Conservation (phyloP, 2,113 vertebrate genomes). For the Rhea americana region DNA sequence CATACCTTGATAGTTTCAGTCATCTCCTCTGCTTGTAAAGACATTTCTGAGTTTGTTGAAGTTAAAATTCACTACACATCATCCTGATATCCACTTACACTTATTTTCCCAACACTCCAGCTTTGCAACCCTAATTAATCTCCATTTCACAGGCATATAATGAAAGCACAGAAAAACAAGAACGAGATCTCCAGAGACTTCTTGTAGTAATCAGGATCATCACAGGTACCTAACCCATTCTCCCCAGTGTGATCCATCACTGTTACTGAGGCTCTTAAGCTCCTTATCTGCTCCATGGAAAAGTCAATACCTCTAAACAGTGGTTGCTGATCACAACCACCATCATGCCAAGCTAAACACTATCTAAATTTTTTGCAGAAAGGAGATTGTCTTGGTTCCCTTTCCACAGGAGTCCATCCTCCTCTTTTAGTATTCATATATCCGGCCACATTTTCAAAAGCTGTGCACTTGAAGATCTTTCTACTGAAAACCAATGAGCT, state of each 20-base stretch:
- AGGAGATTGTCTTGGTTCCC: neutral
- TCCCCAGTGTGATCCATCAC: neutral
- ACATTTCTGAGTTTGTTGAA: neutral
- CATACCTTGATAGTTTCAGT: neutral
- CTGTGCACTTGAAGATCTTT: neutral
- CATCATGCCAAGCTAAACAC: neutral
- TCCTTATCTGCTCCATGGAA: accelerated
- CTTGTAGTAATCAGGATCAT: neutral
- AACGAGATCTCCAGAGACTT: neutral
- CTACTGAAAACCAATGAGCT: neutral
- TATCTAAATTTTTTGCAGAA: neutral
- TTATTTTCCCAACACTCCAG: neutral
- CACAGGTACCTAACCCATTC: neutral
- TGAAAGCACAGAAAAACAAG: neutral
- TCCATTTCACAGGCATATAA: neutral
- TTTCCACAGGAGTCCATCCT: neutral
- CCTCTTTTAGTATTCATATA: neutral
- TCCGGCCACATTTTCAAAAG: neutral
- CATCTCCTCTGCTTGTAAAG: neutral
- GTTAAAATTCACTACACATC: neutral
- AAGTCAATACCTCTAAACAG: neutral
- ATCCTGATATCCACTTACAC: neutral
- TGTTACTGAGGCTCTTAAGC: neutral
- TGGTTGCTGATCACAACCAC: neutral
- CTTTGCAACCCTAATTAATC: neutral